Evolutionary conservation across 2,888 invertebrate species (phyloP), one percentile per base, ranked within the genome.

Genomic region (Stratiomys singularior): DNA sequence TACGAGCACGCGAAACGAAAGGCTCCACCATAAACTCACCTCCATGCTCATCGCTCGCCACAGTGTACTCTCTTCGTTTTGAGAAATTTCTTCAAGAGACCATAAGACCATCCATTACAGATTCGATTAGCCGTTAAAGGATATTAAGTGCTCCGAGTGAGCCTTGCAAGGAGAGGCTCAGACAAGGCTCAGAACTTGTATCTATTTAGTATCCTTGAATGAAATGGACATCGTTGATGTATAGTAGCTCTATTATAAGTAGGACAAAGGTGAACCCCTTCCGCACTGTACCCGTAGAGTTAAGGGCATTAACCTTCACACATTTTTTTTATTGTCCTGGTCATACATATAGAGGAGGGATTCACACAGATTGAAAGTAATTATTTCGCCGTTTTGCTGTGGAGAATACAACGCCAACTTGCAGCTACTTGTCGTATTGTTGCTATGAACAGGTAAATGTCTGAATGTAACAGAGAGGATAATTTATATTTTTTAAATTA

Each of bases 281-380:
- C 52, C 18, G 52, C 30, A 9, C 30, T 66, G 66, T 1, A 66
- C 3, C 18, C 27, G 27, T 63, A 15, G 23, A 18, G 44, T 27
- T 15, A 66, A 66, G 66, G 66, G 44, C 37, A 66, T 66, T 66
- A 66, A 66, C 66, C 66, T 37, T 66, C 66, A 66, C 66, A 66
- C 44, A 66, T 7, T 30, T 66, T n/a, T n/a, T n/a, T 66, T 15
- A 44, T 66, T 66, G 63, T 27, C 63, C 27, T 25, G 27, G 9
- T 11, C 63, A 7, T 25, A 7, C 15, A 52, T 52, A 4, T 52
- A 18, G 15, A 13, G 15, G 18, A 52, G 52, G 52, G 30, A 30
- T 37, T 28, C 21, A 15, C 27, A 66, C 44, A 66, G 66, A 66
- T 66, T 66, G 37, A 66, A n/a, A 30, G 44, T 66, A 66, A 66